phyloP scores from a whole-genome alignment of 2,113 vertebrate genomes.

The Cyanoliseus patagonus region DNA sequence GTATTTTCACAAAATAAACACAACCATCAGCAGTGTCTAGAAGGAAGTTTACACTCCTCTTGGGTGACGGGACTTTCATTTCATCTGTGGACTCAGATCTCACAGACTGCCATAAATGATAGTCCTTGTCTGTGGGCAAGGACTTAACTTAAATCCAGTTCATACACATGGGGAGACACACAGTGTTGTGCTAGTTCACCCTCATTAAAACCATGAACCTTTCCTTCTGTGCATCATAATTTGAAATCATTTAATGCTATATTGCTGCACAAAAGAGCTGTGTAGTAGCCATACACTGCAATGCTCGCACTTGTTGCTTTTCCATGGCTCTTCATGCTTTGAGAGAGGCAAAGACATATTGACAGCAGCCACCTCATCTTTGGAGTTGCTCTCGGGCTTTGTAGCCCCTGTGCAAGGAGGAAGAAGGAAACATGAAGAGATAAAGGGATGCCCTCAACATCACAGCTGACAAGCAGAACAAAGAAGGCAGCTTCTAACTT shows the following conservation, averaged over 20 bases:
- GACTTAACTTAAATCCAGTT: not conserved
- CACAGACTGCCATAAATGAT: fast-evolving
- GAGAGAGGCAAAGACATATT: not conserved
- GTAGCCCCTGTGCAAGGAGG: not conserved
- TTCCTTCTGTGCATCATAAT: not conserved
- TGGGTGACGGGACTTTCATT: not conserved
- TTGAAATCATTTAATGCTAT: not conserved
- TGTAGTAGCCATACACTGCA: fast-evolving
- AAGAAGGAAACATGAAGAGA: not conserved
- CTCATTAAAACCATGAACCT: not conserved
- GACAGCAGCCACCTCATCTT: not conserved
- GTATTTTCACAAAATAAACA: not conserved
- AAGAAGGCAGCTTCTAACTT: not conserved
- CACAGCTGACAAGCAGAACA: not conserved
- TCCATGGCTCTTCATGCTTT: not conserved
- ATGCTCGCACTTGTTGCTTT: fast-evolving
- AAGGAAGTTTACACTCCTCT: not conserved
- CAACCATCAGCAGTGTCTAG: not conserved
- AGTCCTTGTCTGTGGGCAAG: not conserved
- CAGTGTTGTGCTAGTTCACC: not conserved
- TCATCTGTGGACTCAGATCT: not conserved
- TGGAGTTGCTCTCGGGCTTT: not conserved
- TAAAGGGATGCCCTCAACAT: not conserved
- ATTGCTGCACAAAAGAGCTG: not conserved
- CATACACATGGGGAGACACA: fast-evolving